Conservation (phyloP, 2,797 vertebrate species). For the Pitangus sulphuratus region DNA sequence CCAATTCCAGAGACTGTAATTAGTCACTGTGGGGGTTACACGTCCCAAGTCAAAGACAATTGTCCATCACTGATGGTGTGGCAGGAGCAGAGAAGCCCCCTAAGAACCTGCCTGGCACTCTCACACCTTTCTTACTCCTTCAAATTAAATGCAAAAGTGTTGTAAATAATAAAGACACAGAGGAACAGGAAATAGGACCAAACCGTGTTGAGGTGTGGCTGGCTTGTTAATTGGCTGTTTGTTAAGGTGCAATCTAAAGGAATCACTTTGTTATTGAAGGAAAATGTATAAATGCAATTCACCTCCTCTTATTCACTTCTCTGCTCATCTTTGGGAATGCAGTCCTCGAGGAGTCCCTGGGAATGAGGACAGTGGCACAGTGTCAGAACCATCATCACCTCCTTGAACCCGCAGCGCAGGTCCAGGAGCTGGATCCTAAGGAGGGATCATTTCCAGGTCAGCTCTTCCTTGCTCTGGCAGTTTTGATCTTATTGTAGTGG, state of each 20-base stretch:
- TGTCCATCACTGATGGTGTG: background rate
- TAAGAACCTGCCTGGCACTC: background rate
- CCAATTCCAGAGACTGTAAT: background rate
- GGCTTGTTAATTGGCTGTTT: background rate
- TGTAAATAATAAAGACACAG: background rate
- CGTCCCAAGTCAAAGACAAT: background rate
- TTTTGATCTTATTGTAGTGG: background rate
- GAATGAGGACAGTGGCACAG: accelerated
- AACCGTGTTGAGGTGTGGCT: background rate
- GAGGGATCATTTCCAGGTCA: background rate
- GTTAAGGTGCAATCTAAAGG: background rate
- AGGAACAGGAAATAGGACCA: background rate
- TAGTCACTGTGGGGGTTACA: background rate
- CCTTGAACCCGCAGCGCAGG: accelerated
- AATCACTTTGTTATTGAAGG: background rate
- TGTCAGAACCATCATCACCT: background rate
- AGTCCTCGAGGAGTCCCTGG: background rate
- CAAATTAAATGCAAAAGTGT: background rate
- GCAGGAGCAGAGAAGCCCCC: background rate
- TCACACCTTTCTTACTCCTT: background rate
- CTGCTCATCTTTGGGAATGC: background rate
- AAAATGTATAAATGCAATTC: background rate
- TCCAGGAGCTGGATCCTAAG: background rate
- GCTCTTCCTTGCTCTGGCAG: background rate
- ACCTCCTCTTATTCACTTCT: background rate